Percentiles rank a stretch among this genome's conserved stretches.
These are phyloP conservation scores for Disparrhopalites patrizii DNA, from an alignment of 2,888 invertebrate species.

Conservation along the genomic window DNA sequence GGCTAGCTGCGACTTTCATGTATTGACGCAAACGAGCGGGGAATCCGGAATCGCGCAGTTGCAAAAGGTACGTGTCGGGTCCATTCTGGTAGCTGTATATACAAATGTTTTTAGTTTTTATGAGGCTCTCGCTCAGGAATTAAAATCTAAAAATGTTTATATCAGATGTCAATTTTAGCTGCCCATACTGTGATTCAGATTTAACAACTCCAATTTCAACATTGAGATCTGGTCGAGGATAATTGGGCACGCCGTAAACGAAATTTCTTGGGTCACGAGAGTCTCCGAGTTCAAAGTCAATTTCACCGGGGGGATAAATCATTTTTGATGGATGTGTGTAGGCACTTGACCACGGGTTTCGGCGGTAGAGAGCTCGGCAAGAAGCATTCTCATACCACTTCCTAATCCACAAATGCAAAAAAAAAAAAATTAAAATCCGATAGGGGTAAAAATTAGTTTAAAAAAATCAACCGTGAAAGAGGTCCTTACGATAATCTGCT, in stretches of 20 bases:
- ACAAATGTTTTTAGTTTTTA: too few species aligned
- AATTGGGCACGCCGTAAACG: conserved; percentile 23
- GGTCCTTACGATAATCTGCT: conserved; percentile 23
- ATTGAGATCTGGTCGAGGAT: conserved; percentile 59
- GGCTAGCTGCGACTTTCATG: conserved; percentile 83
- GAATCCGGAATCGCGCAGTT: conserved; percentile 88
- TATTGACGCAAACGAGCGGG: conserved; percentile 89
- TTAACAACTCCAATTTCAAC: conserved; percentile 75
- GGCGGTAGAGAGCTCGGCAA: conserved; percentile 79
- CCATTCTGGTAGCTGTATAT: conserved; percentile 87
- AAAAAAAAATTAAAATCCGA: background rate
- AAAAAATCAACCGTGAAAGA: background rate
- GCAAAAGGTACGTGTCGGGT: conserved; percentile 91
- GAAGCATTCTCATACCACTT: conserved; percentile 81
- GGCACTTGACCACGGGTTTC: conserved; percentile 75
- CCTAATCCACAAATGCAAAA: background rate
- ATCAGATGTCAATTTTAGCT: too few species aligned
- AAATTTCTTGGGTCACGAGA: conserved; percentile 51
- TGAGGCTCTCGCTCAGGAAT: background rate
- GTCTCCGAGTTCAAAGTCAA: conserved; percentile 20
- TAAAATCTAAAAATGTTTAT: background rate
- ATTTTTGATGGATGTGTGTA: conserved; percentile 88
- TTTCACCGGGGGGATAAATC: conserved; percentile 83
- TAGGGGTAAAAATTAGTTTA: background rate
- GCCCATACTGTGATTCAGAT: conserved; percentile 58